Evolutionary conservation across 1,140 invertebrate genomes (phyloP).

Genomic region (Aradophagus sp.): DNA sequence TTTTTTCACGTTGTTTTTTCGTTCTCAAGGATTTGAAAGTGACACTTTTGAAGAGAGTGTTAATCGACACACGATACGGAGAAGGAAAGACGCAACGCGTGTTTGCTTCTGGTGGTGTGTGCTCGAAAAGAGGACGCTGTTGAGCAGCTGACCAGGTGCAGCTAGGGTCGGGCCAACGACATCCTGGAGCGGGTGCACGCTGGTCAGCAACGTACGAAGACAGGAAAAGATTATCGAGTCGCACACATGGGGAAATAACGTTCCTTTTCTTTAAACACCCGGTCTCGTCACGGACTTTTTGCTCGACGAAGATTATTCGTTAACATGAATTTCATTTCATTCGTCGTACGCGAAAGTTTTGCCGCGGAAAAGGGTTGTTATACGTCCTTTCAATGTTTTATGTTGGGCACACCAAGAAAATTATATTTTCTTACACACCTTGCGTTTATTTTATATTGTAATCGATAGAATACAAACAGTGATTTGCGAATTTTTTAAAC

Average conservation of each 20-base stretch:
- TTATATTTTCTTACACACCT: too few species aligned
- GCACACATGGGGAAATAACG: conserved; percentile 23
- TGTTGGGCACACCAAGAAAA: too few species aligned
- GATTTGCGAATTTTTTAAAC: too few species aligned
- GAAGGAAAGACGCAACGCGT: neutral
- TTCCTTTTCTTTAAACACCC: conserved; percentile 13
- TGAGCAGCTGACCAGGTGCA: conserved; percentile 52
- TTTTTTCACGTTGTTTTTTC: conserved; percentile 8
- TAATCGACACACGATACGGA: conserved; percentile 15
- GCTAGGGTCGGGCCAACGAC: conserved; percentile 25
- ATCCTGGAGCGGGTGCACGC: conserved; percentile 42
- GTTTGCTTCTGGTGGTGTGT: conserved; percentile 12
- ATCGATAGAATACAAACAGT: too few species aligned
- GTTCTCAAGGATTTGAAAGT: too few species aligned
- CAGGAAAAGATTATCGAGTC: conserved; percentile 51
- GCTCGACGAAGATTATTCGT: conserved; percentile 6
- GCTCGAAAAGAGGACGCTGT: neutral
- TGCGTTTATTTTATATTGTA: too few species aligned
- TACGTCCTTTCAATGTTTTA: too few species aligned
- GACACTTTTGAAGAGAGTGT: conserved; percentile 5
- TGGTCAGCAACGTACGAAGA: conserved; percentile 42
- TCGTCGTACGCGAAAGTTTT: too few species aligned
- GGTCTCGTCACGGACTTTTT: conserved; percentile 15
- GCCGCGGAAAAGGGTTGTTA: neutral
- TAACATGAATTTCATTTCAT: too few species aligned